Evolutionary conservation across 2,888 invertebrate genomes (phyloP).

Genomic region (Rotaria sp.): DNA sequence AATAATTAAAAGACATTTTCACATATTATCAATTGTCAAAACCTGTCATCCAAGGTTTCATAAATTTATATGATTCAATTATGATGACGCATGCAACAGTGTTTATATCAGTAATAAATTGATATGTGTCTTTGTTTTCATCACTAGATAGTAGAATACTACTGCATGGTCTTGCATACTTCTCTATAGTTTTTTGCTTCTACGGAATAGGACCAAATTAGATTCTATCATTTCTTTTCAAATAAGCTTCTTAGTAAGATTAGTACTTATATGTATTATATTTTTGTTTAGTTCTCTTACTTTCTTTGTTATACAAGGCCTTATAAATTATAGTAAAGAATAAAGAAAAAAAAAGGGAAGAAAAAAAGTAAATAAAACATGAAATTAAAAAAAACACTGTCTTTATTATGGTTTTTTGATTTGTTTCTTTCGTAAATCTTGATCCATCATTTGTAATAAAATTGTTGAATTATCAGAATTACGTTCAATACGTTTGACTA

Average conservation of each 20-base stretch:
- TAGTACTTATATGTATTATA: background rate
- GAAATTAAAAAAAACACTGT: too few relatives aligned
- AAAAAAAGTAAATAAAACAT: background rate
- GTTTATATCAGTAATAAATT: background rate
- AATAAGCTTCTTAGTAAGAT: background rate
- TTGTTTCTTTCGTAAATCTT: conserved; percentile 7
- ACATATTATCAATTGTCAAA: too few relatives aligned
- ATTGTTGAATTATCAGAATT: background rate
- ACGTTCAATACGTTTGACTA: background rate
- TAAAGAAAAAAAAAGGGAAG: background rate
- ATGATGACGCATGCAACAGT: background rate
- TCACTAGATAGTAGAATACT: background rate
- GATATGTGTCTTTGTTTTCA: background rate
- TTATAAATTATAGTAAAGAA: background rate
- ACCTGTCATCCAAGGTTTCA: too few relatives aligned
- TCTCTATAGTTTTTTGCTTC: too few relatives aligned
- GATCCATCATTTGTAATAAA: conserved; percentile 6
- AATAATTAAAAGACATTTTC: too few relatives aligned
- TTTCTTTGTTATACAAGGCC: background rate
- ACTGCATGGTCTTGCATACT: background rate
- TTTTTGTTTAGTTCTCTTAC: background rate
- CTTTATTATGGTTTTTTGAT: background rate
- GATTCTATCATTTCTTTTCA: background rate
- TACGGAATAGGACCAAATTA: background rate
- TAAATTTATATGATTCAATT: background rate